phyloP scores from a whole-genome alignment of 2,113 vertebrate species.

The Picathartes gymnocephalus region DNA sequence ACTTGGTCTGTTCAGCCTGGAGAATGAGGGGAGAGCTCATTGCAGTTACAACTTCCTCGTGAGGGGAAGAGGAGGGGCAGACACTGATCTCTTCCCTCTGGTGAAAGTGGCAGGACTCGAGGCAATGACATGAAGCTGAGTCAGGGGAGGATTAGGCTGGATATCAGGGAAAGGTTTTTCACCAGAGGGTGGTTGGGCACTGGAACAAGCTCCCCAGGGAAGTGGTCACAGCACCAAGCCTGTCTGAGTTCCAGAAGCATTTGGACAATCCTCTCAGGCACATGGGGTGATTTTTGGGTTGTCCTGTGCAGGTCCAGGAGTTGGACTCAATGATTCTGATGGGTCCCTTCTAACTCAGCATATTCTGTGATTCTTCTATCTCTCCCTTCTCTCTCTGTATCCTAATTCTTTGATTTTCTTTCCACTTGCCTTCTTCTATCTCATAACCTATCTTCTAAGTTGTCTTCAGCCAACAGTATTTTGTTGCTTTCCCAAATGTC shows the following conservation, averaged over 20 bases:
- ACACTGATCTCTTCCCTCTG: neutral
- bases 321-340: neutral
- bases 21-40: neutral
- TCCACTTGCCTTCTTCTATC: neutral
- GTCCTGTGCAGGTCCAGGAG: neutral
- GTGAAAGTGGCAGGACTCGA: neutral
- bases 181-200: accelerated
- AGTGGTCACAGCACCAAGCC: neutral
- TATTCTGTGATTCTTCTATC: neutral
- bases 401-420: neutral
- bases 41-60: neutral
- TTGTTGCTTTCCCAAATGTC: neutral
- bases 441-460: neutral
- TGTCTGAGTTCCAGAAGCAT: neutral
- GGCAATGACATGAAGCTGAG: neutral
- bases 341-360: neutral
- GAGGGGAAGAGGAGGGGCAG: neutral
- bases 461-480: neutral
- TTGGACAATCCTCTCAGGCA: neutral
- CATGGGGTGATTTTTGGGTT: neutral
- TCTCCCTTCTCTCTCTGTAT: neutral
- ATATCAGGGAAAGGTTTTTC: neutral
- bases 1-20: neutral
- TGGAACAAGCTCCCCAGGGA: neutral
- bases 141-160: neutral